Conservation (phyloP, 2,888 invertebrate genomes). For the Penaeus monodon region DNA sequence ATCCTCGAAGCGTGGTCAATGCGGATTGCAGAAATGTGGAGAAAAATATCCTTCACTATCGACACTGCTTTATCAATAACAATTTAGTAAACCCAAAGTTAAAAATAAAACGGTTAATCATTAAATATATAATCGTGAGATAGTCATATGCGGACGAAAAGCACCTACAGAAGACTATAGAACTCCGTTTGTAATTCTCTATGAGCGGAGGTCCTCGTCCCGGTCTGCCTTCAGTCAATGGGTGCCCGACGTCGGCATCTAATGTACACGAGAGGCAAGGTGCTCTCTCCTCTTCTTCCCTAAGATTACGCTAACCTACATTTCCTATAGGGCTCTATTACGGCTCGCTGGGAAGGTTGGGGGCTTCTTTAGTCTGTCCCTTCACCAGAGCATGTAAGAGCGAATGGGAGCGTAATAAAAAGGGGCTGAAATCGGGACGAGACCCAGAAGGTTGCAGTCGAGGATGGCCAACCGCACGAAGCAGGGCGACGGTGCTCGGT, state of each 20-base stretch:
- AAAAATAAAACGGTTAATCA: too few species aligned
- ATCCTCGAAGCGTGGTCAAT: too few species aligned
- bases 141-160: too few species aligned
- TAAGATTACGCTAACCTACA: slow-evolving; percentile 58
- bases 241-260: slow-evolving; percentile 51
- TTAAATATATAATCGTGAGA: too few species aligned
- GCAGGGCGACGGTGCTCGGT: slow-evolving; percentile 58
- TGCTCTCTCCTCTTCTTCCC: slow-evolving; percentile 57
- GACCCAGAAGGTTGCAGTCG: slow-evolving; percentile 34
- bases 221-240: slow-evolving; percentile 42
- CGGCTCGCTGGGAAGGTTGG: slow-evolving; percentile 52
- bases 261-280: slow-evolving; percentile 51
- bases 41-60: too few species aligned
- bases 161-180: too few species aligned
- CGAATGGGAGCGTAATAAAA: slow-evolving; percentile 51
- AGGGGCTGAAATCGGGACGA: slow-evolving; percentile 35
- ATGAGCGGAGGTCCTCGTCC: slow-evolving; percentile 25
- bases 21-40: too few species aligned
- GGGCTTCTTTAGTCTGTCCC: slow-evolving; percentile 56
- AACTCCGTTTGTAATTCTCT: slow-evolving; percentile 18
- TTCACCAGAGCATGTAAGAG: slow-evolving; percentile 57
- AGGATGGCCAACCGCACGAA: slow-evolving; percentile 56
- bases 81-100: too few species aligned
- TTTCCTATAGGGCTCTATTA: slow-evolving; percentile 58
- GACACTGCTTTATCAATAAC: too few species aligned